Evolutionary conservation across 2,888 invertebrate species (phyloP).

Genomic region (Theodoxus fluviatilis): DNA sequence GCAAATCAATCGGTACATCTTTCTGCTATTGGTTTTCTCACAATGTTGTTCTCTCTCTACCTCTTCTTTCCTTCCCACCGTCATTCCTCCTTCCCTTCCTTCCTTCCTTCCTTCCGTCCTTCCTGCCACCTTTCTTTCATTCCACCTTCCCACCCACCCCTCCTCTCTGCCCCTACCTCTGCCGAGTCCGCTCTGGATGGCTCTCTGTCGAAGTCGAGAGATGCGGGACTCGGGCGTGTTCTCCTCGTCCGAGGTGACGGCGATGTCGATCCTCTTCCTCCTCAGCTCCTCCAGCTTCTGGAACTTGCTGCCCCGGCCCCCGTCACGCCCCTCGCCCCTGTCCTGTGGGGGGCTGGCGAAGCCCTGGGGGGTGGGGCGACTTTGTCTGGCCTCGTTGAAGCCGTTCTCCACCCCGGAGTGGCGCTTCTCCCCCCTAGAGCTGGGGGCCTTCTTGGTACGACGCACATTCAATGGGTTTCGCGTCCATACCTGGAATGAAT

Average conservation of each 20-base stretch:
- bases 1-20: too few species aligned
- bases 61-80: too few species aligned
- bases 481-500: too few species aligned
- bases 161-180: too few species aligned
- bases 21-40: too few species aligned
- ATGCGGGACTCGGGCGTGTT: slow-evolving; percentile 51
- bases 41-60: too few species aligned
- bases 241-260: slow-evolving; percentile 57
- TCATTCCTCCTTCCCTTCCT: too few species aligned
- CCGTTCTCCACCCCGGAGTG: slow-evolving; percentile 28
- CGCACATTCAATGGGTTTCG: too few species aligned
- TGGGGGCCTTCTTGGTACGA: slow-evolving; percentile 32
- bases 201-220: slow-evolving; percentile 50
- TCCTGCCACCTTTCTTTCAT: too few species aligned
- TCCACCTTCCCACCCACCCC: too few species aligned
- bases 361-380: slow-evolving; percentile 8
- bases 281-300: slow-evolving; percentile 54
- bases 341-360: slow-evolving; percentile 26
- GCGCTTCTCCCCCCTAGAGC: slow-evolving; percentile 6
- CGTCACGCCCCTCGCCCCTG: slow-evolving; percentile 30
- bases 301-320: slow-evolving; percentile 41
- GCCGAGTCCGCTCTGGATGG: slow-evolving; percentile 39
- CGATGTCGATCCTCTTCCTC: slow-evolving; percentile 50
- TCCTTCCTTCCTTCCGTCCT: too few species aligned
- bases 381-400: background rate